Percentiles rank a stretch among this genome's conserved stretches.
Conservation (phyloP, 2,888 invertebrate genomes). For the Adelognathus sp. region DNA sequence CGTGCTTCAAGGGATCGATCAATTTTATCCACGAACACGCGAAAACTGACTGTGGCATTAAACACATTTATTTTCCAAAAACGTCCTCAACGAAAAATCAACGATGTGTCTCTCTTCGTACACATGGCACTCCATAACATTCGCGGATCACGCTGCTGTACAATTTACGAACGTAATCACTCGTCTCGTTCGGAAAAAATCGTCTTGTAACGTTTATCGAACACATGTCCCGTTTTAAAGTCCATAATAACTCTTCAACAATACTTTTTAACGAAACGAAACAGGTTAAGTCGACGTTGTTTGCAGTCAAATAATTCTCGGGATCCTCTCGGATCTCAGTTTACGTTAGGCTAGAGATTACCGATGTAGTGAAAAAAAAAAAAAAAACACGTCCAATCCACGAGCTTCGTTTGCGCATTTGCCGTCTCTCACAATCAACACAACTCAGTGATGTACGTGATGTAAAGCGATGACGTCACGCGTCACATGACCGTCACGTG, state of each 20-base stretch:
- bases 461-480: background rate
- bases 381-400: background rate
- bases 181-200: background rate
- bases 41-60: background rate
- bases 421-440: too few relatives aligned
- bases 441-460: too few relatives aligned
- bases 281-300: background rate
- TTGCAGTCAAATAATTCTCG: background rate
- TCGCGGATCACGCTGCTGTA: background rate
- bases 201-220: background rate
- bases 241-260: background rate
- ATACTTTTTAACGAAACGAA: conserved; percentile 1
- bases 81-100: background rate
- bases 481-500: too few relatives aligned
- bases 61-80: background rate
- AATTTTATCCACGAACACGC: background rate
- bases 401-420: background rate
- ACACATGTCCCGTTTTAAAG: background rate
- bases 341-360: background rate
- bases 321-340: background rate
- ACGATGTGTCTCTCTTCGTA: background rate
- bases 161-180: background rate
- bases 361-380: background rate
- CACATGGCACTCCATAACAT: conserved; percentile 13
- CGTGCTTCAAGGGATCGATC: conserved; percentile 49